These are phyloP conservation scores for Hybos culiciformis DNA, from an alignment of 2,888 invertebrate species.

Conservation along the genomic window DNA sequence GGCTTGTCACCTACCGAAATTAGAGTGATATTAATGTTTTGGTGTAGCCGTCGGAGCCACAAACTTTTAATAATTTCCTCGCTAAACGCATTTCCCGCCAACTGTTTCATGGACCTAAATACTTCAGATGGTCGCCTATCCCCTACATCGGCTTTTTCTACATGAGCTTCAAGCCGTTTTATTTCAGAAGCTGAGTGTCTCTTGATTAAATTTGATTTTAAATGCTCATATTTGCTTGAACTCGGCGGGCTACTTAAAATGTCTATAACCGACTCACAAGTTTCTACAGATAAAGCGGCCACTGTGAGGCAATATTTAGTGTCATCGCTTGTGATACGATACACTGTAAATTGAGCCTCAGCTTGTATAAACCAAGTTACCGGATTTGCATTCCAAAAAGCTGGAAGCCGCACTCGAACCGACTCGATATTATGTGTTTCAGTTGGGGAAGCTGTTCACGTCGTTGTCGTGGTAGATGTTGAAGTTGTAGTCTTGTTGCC, in stretches of 20 bases:
- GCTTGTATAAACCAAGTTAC: constrained; percentile 5
- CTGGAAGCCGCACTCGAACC: too few relatives aligned
- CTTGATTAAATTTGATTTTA: not conserved
- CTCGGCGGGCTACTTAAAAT: not conserved
- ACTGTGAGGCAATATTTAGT: constrained; percentile 5
- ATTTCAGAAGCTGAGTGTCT: constrained; percentile 2
- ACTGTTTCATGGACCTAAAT: constrained; percentile 4
- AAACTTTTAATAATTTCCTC: constrained; percentile 1
- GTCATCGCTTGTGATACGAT: constrained; percentile 1
- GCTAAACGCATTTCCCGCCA: constrained; percentile 4
- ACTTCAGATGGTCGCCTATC: constrained; percentile 4
- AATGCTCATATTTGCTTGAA: constrained; percentile 4
- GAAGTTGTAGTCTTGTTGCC: too few relatives aligned
- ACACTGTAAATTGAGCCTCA: constrained; percentile 5
- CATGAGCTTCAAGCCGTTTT: not conserved
- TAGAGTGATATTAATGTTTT: constrained; percentile 4
- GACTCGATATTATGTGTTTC: too few relatives aligned
- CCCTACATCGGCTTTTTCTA: constrained; percentile 6
- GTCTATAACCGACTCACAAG: too few relatives aligned
- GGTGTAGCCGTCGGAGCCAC: constrained; percentile 3
- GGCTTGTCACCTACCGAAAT: constrained; percentile 2
- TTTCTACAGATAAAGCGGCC: constrained; percentile 3
- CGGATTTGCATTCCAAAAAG: constrained; percentile 2
- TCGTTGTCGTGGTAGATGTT: too few relatives aligned
- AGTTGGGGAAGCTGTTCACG: too few relatives aligned